These are phyloP conservation scores for Alcis repandata DNA, from an alignment of 2,888 invertebrate genomes.

Conservation along the genomic window DNA sequence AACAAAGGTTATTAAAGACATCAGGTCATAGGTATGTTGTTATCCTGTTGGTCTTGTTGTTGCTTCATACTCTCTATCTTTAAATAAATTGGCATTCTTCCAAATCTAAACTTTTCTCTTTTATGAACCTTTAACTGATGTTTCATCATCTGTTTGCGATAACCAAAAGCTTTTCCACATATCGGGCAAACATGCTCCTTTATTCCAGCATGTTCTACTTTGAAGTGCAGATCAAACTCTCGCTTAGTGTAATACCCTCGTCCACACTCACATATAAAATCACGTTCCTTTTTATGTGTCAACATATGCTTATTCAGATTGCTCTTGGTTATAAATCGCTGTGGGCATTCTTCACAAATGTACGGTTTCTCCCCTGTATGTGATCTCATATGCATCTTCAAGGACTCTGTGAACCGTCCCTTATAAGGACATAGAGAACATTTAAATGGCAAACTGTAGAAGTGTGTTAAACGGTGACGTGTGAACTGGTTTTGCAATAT, in stretches of 20 bases:
- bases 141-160: conserved; percentile 79
- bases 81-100: conserved; percentile 74
- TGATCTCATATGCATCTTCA: conserved; percentile 79
- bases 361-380: conserved; percentile 81
- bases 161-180: conserved; percentile 78
- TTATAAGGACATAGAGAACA: conserved; percentile 76
- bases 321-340: conserved; percentile 74
- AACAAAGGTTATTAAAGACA: not conserved
- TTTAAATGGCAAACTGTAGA: conserved; percentile 70
- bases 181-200: conserved; percentile 75
- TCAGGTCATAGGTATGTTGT: not conserved
- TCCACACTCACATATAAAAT: conserved; percentile 75
- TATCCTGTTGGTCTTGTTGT: conserved; percentile 52
- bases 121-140: conserved; percentile 79
- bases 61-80: conserved; percentile 65
- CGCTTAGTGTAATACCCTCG: conserved; percentile 72
- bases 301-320: conserved; percentile 75
- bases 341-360: conserved; percentile 73
- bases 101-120: conserved; percentile 70
- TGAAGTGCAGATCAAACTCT: conserved; percentile 71
- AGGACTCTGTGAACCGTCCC: conserved; percentile 72
- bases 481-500: conserved; percentile 64
- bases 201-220: conserved; percentile 75
- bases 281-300: conserved; percentile 67
- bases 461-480: conserved; percentile 75